Evolutionary conservation across 2,797 vertebrate species (phyloP).

Genomic region (Microctenopoma stevenorrisi): DNA sequence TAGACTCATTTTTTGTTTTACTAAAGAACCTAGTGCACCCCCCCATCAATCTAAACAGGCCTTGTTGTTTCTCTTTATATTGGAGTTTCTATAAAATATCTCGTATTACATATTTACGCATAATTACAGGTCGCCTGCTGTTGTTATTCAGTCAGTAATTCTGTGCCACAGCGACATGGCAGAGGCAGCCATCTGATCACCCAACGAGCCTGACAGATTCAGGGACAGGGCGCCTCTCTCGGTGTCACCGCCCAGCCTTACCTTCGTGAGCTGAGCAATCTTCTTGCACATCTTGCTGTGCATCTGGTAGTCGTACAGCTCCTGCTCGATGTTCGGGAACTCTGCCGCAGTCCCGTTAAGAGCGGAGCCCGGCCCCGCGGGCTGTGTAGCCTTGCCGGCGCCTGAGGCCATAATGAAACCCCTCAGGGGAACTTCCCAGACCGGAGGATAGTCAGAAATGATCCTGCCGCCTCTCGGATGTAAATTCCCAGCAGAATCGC

Average conservation of each 20-base stretch:
- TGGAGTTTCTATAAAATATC: too few relatives aligned
- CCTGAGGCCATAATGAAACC: constrained; percentile 88
- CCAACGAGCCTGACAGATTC: constrained; percentile 40
- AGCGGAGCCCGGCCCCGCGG: constrained; percentile 77
- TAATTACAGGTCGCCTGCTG: constrained; percentile 1
- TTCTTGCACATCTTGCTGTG: constrained; percentile 98
- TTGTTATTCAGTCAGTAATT: neutral
- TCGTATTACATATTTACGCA: neutral
- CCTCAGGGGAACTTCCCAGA: constrained; percentile 70
- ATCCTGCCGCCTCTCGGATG: constrained; percentile 60
- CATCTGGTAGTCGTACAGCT: constrained; percentile 87
- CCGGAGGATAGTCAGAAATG: constrained; percentile 60
- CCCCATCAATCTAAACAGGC: too few relatives aligned
- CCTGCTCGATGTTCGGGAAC: constrained; percentile 79
- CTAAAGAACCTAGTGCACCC: too few relatives aligned
- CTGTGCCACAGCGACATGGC: neutral
- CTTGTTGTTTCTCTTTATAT: too few relatives aligned
- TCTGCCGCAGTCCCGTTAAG: constrained; percentile 87
- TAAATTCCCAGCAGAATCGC: constrained; percentile 58
- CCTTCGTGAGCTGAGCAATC: constrained; percentile 99
- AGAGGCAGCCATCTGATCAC: constrained; percentile 44
- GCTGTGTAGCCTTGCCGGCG: constrained; percentile 85
- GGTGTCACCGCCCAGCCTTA: constrained; percentile 71
- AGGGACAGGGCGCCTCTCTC: constrained; percentile 45
- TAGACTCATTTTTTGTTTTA: too few relatives aligned